A percentile compares a stretch with the other conserved stretches of the same genome.
These are phyloP conservation scores for Gadopsis bispinosus DNA, from an alignment of 2,797 vertebrate genomes.

Conservation along the genomic window DNA sequence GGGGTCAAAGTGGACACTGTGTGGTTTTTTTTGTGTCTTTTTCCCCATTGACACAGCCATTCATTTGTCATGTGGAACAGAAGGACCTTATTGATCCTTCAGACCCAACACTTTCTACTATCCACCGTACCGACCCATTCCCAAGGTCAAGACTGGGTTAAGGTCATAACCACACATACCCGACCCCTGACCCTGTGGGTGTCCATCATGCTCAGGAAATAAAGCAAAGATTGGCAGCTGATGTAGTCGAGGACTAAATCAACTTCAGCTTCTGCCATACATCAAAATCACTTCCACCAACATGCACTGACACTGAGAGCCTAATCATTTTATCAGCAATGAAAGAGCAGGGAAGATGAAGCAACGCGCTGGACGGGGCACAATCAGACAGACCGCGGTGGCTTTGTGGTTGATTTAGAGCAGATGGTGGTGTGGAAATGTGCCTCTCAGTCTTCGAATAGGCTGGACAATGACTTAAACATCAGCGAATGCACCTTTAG, in stretches of 20 bases:
- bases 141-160: conserved; percentile 64
- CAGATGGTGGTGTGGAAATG: conserved; percentile 21
- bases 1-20: conserved; percentile 66
- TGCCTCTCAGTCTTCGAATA: not conserved
- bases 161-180: conserved; percentile 69
- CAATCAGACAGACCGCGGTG: conserved; percentile 11
- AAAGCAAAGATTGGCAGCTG: conserved; percentile 73
- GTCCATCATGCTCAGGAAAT: conserved; percentile 76
- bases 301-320: conserved; percentile 64
- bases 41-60: conserved; percentile 35
- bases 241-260: conserved; percentile 79
- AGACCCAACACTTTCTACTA: conserved; percentile 32
- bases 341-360: conserved; percentile 41
- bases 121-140: conserved; percentile 19
- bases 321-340: conserved; percentile 67
- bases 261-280: conserved; percentile 72
- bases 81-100: conserved; percentile 45
- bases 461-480: conserved; percentile 27
- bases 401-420: conserved; percentile 40
- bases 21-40: conserved; percentile 40
- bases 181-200: conserved; percentile 59
- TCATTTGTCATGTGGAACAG: conserved; percentile 65
- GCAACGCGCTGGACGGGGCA: not conserved
- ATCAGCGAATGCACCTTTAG: conserved; percentile 38
- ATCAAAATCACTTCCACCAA: conserved; percentile 78